These are phyloP conservation scores for Parnassius glacialis DNA, from an alignment of 2,888 invertebrate genomes.

Conservation along the genomic window DNA sequence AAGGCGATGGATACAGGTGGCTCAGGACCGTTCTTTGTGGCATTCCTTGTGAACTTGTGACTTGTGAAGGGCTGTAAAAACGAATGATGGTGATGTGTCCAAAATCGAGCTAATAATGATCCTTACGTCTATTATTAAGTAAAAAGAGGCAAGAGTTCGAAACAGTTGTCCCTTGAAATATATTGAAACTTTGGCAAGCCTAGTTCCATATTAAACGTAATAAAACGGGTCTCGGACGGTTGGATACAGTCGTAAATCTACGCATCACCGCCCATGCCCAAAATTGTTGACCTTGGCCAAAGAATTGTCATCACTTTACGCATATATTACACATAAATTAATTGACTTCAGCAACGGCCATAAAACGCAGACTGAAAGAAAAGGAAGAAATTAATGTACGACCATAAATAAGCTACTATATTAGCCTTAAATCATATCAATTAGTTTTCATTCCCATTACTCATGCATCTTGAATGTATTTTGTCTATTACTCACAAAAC, in stretches of 20 bases:
- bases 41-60: too few relatives aligned
- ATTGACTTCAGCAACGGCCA: conserved; percentile 42
- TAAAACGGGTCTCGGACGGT: conserved; percentile 32
- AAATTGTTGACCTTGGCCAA: conserved; percentile 41
- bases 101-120: too few relatives aligned
- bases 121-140: too few relatives aligned
- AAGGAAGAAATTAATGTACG: conserved; percentile 61
- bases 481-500: too few relatives aligned
- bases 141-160: too few relatives aligned
- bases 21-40: too few relatives aligned
- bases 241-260: conserved; percentile 37
- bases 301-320: conserved; percentile 40
- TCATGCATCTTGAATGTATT: too few relatives aligned
- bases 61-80: too few relatives aligned
- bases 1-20: too few relatives aligned
- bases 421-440: too few relatives aligned
- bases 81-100: too few relatives aligned
- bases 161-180: neutral
- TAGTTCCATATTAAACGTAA: conserved; percentile 27
- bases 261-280: conserved; percentile 39
- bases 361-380: conserved; percentile 23
- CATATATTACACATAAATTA: conserved; percentile 66
- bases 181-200: conserved; percentile 2
- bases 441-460: too few relatives aligned
- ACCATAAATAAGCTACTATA: conserved; percentile 30